A percentile compares a stretch with the other conserved stretches of the same genome.
Evolutionary conservation across 1,140 invertebrate genomes (phyloP).

Genomic region (Tenebrio molitor): DNA sequence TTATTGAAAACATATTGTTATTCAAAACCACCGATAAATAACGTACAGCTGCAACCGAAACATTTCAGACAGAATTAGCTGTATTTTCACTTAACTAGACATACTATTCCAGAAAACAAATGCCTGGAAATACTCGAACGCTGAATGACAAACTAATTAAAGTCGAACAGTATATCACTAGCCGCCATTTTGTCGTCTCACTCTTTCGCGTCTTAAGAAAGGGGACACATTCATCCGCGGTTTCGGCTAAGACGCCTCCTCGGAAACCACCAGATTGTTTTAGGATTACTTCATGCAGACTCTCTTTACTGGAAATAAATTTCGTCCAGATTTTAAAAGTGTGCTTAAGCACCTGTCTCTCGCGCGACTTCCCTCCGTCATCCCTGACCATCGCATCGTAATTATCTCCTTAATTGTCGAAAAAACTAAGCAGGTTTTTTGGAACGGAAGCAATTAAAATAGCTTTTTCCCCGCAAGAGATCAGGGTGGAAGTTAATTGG

Average conservation of each 20-base stretch:
- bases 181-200: slow-evolving; percentile 36
- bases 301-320: slow-evolving; percentile 41
- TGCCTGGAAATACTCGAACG: slow-evolving; percentile 53
- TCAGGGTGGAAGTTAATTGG: too few species aligned
- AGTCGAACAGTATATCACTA: slow-evolving; percentile 55
- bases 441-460: too few species aligned
- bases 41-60: slow-evolving; percentile 34
- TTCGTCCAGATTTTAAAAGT: slow-evolving; percentile 39
- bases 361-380: background rate
- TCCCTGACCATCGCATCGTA: background rate
- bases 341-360: slow-evolving; percentile 36
- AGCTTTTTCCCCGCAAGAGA: too few species aligned
- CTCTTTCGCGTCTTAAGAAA: slow-evolving; percentile 25
- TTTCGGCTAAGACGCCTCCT: slow-evolving; percentile 42
- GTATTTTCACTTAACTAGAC: slow-evolving; percentile 50
- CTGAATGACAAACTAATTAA: slow-evolving; percentile 58
- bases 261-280: slow-evolving; percentile 50
- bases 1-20: slow-evolving; percentile 37
- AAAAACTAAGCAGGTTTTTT: too few species aligned
- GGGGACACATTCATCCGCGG: slow-evolving; percentile 38
- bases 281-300: slow-evolving; percentile 48
- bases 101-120: slow-evolving; percentile 53
- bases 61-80: slow-evolving; percentile 48
- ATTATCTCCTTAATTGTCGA: slow-evolving; percentile 7
- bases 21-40: slow-evolving; percentile 33